These are phyloP conservation scores for Indri indri DNA, from an alignment of 2,113 vertebrate species.

Conservation along the genomic window DNA sequence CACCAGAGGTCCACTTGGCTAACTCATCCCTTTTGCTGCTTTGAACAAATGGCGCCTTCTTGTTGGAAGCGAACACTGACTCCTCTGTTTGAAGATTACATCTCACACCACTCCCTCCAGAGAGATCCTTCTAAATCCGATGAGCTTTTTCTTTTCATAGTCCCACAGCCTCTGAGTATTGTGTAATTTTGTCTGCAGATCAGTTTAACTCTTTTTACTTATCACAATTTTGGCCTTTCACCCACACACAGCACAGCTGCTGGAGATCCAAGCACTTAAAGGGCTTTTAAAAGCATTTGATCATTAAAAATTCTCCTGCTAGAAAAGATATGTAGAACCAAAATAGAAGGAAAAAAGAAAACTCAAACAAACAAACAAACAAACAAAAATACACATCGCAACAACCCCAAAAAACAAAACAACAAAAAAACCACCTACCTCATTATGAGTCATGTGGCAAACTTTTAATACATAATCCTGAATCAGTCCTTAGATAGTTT, in stretches of 20 bases:
- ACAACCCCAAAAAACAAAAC: not conserved
- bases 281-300: not conserved
- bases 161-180: not conserved
- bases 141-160: not conserved
- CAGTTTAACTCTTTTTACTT: not conserved
- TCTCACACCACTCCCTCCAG: not conserved
- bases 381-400: not conserved
- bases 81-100: not conserved
- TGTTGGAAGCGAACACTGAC: not conserved
- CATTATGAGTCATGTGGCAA: not conserved
- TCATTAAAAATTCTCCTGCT: not conserved
- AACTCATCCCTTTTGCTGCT: not conserved
- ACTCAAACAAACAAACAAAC: not conserved
- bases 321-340: not conserved
- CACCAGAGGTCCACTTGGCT: not conserved
- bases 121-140: not conserved
- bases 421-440: not conserved
- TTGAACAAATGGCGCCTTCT: not conserved
- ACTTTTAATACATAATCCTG: not conserved
- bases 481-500: not conserved
- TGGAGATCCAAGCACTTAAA: not conserved
- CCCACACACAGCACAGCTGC: not conserved
- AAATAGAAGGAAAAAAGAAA: not conserved
- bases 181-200: not conserved
- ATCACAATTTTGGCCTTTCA: not conserved